Evolutionary conservation across 2,113 vertebrate genomes (phyloP).

Genomic region (Muscicapa adusta): DNA sequence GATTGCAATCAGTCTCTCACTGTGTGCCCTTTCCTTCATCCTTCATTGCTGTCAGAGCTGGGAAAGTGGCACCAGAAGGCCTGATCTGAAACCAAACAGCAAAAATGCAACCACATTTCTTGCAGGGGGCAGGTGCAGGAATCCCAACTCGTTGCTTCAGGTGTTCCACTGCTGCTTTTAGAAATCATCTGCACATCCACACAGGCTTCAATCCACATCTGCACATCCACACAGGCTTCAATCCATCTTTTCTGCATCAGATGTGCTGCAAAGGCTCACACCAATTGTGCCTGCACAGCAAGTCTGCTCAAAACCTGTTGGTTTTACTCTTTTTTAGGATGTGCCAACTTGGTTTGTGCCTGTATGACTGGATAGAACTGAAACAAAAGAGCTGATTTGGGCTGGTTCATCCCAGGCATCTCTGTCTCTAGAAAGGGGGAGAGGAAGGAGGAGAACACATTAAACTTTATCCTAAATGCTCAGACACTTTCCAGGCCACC

Average conservation of each 20-base stretch:
- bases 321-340: neutral
- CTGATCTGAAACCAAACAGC: neutral
- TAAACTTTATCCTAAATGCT: neutral
- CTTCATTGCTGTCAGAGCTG: neutral
- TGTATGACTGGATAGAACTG: neutral
- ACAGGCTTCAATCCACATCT: neutral
- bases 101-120: neutral
- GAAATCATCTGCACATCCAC: neutral
- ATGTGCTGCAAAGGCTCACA: neutral
- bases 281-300: neutral
- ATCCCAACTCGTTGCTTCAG: neutral
- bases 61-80: neutral
- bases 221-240: neutral
- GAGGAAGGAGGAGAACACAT: neutral
- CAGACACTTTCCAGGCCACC: neutral
- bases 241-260: neutral
- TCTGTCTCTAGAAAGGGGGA: neutral
- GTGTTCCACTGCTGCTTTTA: neutral
- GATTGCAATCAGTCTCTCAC: neutral
- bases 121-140: neutral
- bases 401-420: neutral
- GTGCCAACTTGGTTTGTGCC: neutral
- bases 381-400: neutral
- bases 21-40: neutral
- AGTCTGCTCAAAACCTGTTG: neutral